Evolutionary conservation across 2,888 invertebrate genomes (phyloP).

Genomic region (Lasioglossum pauxillum): DNA sequence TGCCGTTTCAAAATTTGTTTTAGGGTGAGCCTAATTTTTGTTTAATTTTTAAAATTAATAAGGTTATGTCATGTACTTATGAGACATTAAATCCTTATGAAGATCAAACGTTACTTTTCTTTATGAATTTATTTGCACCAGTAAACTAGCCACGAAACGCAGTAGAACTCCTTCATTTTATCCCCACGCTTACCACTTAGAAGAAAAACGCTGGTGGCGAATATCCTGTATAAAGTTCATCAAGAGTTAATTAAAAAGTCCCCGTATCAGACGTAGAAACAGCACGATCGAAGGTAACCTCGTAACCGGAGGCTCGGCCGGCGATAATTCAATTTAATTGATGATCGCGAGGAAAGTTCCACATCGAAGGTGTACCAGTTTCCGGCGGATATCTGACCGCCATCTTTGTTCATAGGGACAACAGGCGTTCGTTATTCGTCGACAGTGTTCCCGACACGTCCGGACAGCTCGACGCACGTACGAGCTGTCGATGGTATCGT

Average conservation of each 20-base stretch:
- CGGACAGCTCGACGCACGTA: constrained; percentile 49
- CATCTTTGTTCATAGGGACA: not conserved
- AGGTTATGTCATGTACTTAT: no score
- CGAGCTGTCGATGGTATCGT: constrained; percentile 68
- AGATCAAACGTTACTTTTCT: no score
- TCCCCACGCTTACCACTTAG: no score
- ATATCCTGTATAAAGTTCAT: not conserved
- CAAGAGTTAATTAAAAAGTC: not conserved
- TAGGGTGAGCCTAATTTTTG: no score
- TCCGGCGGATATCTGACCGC: not conserved
- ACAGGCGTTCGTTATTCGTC: constrained; percentile 14
- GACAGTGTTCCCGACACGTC: constrained; percentile 27
- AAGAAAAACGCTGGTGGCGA: not conserved
- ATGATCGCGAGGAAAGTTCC: not conserved
- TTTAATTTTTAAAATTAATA: no score
- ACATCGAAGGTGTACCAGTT: not conserved
- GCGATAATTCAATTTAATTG: not conserved
- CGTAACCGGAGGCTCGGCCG: not conserved
- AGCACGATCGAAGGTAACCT: not conserved
- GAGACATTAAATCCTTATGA: no score
- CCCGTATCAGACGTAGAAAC: not conserved
- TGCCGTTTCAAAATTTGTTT: no score
- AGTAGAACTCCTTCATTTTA: no score
- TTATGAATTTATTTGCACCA: no score
- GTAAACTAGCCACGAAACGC: no score